Evolutionary conservation across 2,888 invertebrate genomes (phyloP), one percentile per base, ranked within the genome.

Genomic region (Clanis bilineata): DNA sequence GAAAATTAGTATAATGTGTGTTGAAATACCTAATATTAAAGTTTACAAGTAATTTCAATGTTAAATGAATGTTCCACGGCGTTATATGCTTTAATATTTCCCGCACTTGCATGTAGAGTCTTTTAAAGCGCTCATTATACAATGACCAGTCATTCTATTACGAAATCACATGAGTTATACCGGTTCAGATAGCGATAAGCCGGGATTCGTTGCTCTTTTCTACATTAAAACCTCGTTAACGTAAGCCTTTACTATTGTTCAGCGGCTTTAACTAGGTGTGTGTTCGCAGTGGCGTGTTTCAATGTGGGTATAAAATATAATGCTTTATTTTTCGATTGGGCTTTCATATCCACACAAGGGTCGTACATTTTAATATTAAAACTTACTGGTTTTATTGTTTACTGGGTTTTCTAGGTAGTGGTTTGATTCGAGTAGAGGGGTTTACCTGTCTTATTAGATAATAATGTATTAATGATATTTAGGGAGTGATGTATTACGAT

Each of bases 211-310:
- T 70, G 77, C 79, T 77, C 76, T 75, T 72, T 76, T 79, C 76
- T 77, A 77, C 89, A 89, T 90, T 90, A 89, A 89, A 89, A 86
- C 77, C 88, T 88, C 89, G 83, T 90, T 88, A 89, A 85, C 81
- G 74, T 83, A 76, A 77, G 76, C 76, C 76, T 76, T 79, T 75
- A 70, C 71, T 75, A 76, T 76, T 84, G 79, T 80, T 79, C 76
- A 73, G 75, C 69, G 67, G 67, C 69, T 71, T 71, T 69, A 44
- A 56, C 55, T 21, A 39, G 18, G 58, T 51, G 23, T 56, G 56
- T 58, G 58, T 57, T 54, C 47, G 15, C 18, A 51, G 47, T 18
- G 28, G 28, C 47, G 28, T 28, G 47, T 51, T 45, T 32, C 47
- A 28, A 28, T 25, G 15, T 6, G 15, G 25, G 15, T 23, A 47